Percentiles rank a stretch among this genome's conserved stretches.
phyloP scores from a whole-genome alignment of 2,888 invertebrate genomes.

The Salpingus planirostris region DNA sequence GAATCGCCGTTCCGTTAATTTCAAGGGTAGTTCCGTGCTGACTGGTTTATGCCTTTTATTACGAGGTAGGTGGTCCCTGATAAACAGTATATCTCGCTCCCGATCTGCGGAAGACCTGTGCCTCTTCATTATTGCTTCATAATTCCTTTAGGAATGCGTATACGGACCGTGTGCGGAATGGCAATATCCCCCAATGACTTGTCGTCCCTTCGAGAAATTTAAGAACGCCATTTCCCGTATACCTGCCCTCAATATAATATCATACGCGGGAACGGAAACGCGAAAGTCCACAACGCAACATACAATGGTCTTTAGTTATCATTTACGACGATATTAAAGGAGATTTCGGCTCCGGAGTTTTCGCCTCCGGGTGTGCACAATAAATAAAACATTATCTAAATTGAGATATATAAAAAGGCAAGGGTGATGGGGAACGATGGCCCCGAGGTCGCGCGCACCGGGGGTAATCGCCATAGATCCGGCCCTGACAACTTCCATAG shows the following conservation, averaged over 20 bases:
- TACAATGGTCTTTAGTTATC: too few species aligned
- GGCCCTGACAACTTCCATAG: slow-evolving; percentile 19
- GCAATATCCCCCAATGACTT: slow-evolving; percentile 31
- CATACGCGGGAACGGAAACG: too few species aligned
- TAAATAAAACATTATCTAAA: slow-evolving; percentile 20
- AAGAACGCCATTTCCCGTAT: too few species aligned
- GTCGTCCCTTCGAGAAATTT: too few species aligned
- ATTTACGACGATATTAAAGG: not conserved
- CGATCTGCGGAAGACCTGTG: slow-evolving; percentile 30
- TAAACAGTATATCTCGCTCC: slow-evolving; percentile 29
- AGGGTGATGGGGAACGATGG: slow-evolving; percentile 6
- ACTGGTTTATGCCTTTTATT: too few species aligned
- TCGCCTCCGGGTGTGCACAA: slow-evolving; percentile 3
- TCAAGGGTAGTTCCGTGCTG: too few species aligned
- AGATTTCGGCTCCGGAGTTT: too few species aligned
- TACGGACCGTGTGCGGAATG: slow-evolving; percentile 35
- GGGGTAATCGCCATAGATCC: slow-evolving; percentile 20
- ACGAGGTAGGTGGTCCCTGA: slow-evolving; percentile 32
- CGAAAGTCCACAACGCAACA: too few species aligned
- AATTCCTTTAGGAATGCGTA: slow-evolving; percentile 36
- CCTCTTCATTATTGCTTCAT: slow-evolving; percentile 41
- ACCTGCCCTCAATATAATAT: too few species aligned
- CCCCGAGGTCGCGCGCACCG: not conserved
- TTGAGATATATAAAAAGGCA: slow-evolving; percentile 19
- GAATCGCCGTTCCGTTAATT: too few species aligned